Base-by-base conservation (phyloP, 2,888 invertebrate genomes). In the Masnerella sp. region DNA sequence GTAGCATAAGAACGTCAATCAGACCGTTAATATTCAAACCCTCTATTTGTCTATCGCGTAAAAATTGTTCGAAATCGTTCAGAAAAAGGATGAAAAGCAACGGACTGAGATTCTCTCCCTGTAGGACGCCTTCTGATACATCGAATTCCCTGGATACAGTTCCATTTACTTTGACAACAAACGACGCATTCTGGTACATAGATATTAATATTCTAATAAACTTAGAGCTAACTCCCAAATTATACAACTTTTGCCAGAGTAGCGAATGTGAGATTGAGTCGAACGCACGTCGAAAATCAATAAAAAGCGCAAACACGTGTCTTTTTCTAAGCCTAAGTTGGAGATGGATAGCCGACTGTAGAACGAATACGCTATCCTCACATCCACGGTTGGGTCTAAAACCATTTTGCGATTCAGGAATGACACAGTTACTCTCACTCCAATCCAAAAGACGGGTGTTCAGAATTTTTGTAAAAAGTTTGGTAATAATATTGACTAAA, bases 401-500 rank as follows among this genome's bases (percentile, higher is more conserved):
- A 2, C 45, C 45, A 14, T 20, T 30, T 17, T 59, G 59, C n/a
- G 34, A n/a, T 15, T 65, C 45, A n/a, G 45, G 15, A 7, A 65
- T 5, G 1, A 43, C n/a, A 11, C 17, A 12, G 3, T 17, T 14
- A 3, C 11, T 11, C 4, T 45, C 36, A n/a, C 17, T 9, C 54
- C 54, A 54, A 8, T 34, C 15, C 14, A 12, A 17, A 9, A 65
- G 34, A 2, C 64, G 42, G 9, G 9, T 22, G 2, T 32, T 28
- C 15, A 65, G n/a, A 30, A 65, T 43, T n/a, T 65, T 42, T n/a
- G 52, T 65, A 12, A 65, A 64, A 20, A 64, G 11, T 42, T 64
- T 64, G 1, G 43, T n/a, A 8, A 64, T 20, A 18, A 12, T 14
- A 20, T 64, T 64, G 14, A 42, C 22, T 5, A 64, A 14, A 4